These are phyloP conservation scores for Perca fluviatilis DNA, from an alignment of 2,113 vertebrate genomes.

Conservation along the genomic window DNA sequence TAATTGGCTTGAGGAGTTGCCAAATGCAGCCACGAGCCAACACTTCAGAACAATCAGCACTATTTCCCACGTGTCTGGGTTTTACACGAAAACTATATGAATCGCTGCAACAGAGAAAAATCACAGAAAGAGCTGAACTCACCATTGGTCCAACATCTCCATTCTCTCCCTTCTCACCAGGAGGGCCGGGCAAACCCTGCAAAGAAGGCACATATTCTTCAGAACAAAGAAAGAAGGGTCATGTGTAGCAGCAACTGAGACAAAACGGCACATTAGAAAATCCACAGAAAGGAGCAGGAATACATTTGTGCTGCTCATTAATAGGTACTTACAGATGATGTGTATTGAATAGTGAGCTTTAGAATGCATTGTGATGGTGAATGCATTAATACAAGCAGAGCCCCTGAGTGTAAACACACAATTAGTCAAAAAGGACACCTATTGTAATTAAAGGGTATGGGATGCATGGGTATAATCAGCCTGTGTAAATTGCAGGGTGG, in stretches of 20 bases:
- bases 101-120: neutral
- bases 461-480: conserved; percentile 74
- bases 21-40: conserved; percentile 35
- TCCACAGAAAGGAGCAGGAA: conserved; percentile 18
- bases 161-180: conserved; percentile 98
- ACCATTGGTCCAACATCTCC: conserved; percentile 98
- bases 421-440: conserved; percentile 80
- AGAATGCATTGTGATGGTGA: conserved; percentile 34
- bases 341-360: conserved; percentile 41
- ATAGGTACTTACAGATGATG: conserved; percentile 45
- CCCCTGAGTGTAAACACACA: conserved; percentile 68
- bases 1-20: conserved; percentile 18
- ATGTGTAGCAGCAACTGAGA: conserved; percentile 16
- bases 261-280: conserved; percentile 27
- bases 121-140: conserved; percentile 59
- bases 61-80: conserved; percentile 22
- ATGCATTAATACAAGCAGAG: conserved; percentile 62
- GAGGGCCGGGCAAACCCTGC: conserved; percentile 96
- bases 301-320: conserved; percentile 53
- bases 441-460: conserved; percentile 78
- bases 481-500: conserved; percentile 74
- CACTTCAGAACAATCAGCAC: conserved; percentile 40
- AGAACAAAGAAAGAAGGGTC: conserved; percentile 33
- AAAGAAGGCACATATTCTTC: conserved; percentile 42
- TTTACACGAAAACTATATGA: conserved; percentile 31